phyloP scores from a whole-genome alignment of 2,797 vertebrate genomes.

The Sebastes taczanowskii region DNA sequence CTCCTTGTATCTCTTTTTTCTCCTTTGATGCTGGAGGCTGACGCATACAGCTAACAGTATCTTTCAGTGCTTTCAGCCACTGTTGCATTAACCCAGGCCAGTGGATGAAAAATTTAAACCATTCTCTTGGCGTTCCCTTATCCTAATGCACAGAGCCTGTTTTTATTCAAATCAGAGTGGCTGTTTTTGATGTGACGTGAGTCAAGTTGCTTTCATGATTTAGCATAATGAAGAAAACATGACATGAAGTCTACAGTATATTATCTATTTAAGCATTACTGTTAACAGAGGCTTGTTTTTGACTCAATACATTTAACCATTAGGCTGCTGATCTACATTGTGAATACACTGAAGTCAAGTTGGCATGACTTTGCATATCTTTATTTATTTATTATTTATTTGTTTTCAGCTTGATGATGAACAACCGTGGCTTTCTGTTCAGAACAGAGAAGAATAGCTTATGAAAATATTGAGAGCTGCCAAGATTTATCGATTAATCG shows the following conservation, averaged over 20 bases:
- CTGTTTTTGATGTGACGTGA: constrained; percentile 26
- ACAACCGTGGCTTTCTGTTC: background rate
- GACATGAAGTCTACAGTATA: background rate
- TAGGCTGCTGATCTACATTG: background rate
- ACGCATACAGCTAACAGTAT: constrained; percentile 24
- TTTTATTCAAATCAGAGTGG: constrained; percentile 16
- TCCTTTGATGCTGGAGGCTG: constrained; percentile 36
- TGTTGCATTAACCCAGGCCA: constrained; percentile 40
- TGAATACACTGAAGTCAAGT: background rate
- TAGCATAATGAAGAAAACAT: constrained; percentile 15
- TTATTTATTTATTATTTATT: background rate
- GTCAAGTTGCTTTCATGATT: constrained; percentile 31
- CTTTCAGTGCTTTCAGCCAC: constrained; percentile 36
- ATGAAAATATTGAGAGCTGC: background rate
- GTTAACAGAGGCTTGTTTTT: background rate
- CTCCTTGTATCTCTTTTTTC: constrained; percentile 12
- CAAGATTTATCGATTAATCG: no score
- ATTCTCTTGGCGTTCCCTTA: constrained; percentile 17
- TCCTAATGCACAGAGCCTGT: constrained; percentile 33
- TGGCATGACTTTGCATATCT: background rate
- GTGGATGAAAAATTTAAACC: constrained; percentile 46
- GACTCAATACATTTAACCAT: background rate
- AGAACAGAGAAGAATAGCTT: background rate
- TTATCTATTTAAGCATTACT: background rate
- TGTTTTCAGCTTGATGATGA: background rate